Percentiles rank a stretch among this genome's conserved stretches.
Conservation (phyloP, 2,797 vertebrate species). For the Manis javanica region DNA sequence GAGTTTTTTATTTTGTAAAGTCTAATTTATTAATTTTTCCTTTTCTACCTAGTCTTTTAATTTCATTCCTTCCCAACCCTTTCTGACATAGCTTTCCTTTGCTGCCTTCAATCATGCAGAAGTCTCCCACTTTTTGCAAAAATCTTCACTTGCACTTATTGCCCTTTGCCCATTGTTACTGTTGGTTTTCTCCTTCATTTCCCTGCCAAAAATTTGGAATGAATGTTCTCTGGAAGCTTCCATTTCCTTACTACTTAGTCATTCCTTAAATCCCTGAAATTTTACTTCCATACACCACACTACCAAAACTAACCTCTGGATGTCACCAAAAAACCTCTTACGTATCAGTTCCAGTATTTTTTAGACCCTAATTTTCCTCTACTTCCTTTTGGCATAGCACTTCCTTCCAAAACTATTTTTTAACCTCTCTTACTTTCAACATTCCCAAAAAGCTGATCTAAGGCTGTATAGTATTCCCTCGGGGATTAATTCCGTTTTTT, state of each 20-base stretch:
- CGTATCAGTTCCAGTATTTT: not conserved
- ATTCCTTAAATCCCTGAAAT: conserved; percentile 42
- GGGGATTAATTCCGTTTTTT: conserved; percentile 13
- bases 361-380: conserved; percentile 13
- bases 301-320: conserved; percentile 75
- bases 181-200: not conserved
- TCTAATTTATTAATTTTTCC: conserved; percentile 39
- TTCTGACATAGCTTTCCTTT: not conserved
- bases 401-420: conserved; percentile 55
- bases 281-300: conserved; percentile 50
- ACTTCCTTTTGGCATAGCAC: not conserved
- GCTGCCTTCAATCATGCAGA: not conserved
- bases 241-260: not conserved
- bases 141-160: not conserved
- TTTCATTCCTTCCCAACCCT: not conserved
- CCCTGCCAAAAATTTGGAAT: not conserved
- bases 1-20: not conserved
- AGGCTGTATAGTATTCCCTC: conserved; percentile 4
- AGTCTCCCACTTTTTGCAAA: conserved; percentile 42
- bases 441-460: not conserved
- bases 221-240: not conserved
- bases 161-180: not conserved
- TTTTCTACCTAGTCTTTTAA: conserved; percentile 6
- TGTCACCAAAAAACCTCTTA: conserved; percentile 77
- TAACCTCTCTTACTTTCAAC: conserved; percentile 7